A percentile compares a stretch with the other conserved stretches of the same genome.
Evolutionary conservation across 2,797 vertebrate genomes (phyloP).

Genomic region (Zonotrichia albicollis): DNA sequence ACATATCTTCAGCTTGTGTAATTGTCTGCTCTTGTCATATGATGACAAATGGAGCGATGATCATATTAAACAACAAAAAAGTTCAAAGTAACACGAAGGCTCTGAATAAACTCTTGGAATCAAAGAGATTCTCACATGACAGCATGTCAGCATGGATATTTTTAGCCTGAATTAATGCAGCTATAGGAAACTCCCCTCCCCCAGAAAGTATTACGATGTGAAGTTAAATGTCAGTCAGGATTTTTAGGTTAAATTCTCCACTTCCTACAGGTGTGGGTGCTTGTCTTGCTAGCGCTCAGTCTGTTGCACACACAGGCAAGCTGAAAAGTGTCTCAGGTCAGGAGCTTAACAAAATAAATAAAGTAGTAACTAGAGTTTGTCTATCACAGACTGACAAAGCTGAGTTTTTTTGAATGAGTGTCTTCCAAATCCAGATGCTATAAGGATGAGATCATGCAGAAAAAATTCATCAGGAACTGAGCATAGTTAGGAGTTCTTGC

Average conservation of each 20-base stretch:
- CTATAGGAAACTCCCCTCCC: slow-evolving; percentile 67
- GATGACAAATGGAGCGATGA: slow-evolving; percentile 63
- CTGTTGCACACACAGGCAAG: background rate
- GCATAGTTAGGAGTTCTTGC: background rate
- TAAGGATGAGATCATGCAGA: slow-evolving; percentile 33
- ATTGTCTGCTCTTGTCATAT: slow-evolving; percentile 51
- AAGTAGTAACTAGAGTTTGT: background rate
- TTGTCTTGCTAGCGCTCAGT: background rate
- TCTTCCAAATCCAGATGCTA: slow-evolving; percentile 14
- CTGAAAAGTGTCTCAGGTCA: background rate
- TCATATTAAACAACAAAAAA: slow-evolving; percentile 69
- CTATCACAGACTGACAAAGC: background rate
- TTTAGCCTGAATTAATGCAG: slow-evolving; percentile 62
- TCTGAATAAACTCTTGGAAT: slow-evolving; percentile 65
- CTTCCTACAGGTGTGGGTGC: slow-evolving; percentile 30
- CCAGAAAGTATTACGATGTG: background rate
- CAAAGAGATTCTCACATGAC: slow-evolving; percentile 61
- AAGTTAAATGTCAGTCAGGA: slow-evolving; percentile 44
- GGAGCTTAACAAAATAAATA: background rate
- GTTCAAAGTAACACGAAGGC: slow-evolving; percentile 60
- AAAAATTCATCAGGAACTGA: background rate
- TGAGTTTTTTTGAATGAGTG: background rate
- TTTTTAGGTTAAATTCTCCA: slow-evolving; percentile 36
- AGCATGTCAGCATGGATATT: slow-evolving; percentile 64
- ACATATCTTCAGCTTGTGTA: slow-evolving; percentile 60